Conservation (phyloP, 2,113 vertebrate species). For the Toxotes jaculatrix region DNA sequence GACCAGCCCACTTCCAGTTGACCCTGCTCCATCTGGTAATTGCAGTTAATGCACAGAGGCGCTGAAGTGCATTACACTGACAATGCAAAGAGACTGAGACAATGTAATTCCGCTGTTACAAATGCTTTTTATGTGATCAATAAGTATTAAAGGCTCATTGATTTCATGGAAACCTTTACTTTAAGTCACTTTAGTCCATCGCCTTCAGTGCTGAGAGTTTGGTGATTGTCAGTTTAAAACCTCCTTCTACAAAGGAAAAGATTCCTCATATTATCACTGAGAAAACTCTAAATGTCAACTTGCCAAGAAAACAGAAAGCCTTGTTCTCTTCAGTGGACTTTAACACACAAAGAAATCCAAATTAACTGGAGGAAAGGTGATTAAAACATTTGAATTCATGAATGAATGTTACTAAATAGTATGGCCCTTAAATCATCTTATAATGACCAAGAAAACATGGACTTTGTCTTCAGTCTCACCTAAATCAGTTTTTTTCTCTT, state of each 20-base stretch:
- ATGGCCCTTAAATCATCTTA: too few species aligned
- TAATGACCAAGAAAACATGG: too few species aligned
- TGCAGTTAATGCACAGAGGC: slow-evolving; percentile 53
- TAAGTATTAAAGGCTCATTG: slow-evolving; percentile 57
- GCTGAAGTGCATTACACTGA: slow-evolving; percentile 33
- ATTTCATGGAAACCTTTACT: slow-evolving; percentile 58
- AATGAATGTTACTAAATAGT: too few species aligned
- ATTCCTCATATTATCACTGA: not conserved
- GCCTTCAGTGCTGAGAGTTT: not conserved
- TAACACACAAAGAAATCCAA: not conserved
- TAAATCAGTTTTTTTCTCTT: too few species aligned
- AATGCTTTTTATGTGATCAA: slow-evolving; percentile 62
- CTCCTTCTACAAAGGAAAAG: not conserved
- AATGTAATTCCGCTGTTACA: slow-evolving; percentile 34
- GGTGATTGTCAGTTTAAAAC: not conserved
- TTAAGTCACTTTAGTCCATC: slow-evolving; percentile 1
- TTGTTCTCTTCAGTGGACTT: not conserved
- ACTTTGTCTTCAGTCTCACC: too few species aligned
- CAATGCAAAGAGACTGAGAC: slow-evolving; percentile 44
- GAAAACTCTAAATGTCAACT: not conserved
- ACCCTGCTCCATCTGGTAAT: slow-evolving; percentile 54
- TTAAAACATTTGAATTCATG: not conserved
- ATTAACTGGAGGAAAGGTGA: not conserved
- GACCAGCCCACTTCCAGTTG: slow-evolving; percentile 50
- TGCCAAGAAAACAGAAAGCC: not conserved